Evolutionary conservation across 2,888 invertebrate genomes (phyloP), one percentile per base, ranked within the genome.

Genomic region (Thysanoteuthis rhombus): DNA sequence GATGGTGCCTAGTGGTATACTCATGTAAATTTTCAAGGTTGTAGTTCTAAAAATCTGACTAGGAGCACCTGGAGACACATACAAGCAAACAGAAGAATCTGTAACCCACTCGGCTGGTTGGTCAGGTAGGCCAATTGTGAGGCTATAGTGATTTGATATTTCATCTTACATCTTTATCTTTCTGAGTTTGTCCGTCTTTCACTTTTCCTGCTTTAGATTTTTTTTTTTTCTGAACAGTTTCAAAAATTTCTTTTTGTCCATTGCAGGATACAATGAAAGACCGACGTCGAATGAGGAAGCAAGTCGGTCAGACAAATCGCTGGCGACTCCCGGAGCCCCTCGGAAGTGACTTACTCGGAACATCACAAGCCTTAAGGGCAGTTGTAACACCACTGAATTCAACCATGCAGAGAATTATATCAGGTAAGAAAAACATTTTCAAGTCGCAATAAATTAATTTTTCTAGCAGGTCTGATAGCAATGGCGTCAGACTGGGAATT

Each of bases 241-340:
- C 28, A 10, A n/a, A n/a, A n/a, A n/a, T 42, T 28, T 22, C 10
- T 92, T 40, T 32, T 40, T 93, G 75, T 94, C 89, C 40, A 93
- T 95, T 96, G 94, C 95, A 97, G 99, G 94, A 98, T 99, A 95
- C 99, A 98, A 96, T 96, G 40, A 95, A 95, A 4, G 95, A 96
- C 40, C 94, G 96, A 92, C 96, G 95, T 94, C 95, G 96, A 36
- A 95, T 96, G 89, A 94, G 97, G 75, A 95, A 95, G 32, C 96
- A 96, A 94, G 96, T 96, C 38, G 97, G 97, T 28, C 93, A 94
- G 40, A 96, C 96, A 32, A 97, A 97, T 95, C 94, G 97, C 90
- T 97, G 97, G 97, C 95, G 97, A 16, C 94, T 96, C 6, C 96
- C 97, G 0, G 96, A 97, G 93, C 96, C 96, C 12, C 95, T 97